A percentile compares a stretch with the other conserved stretches of the same genome.
These are phyloP conservation scores for Pristionchus japonicus DNA, from an alignment of 2,888 invertebrate genomes.

Conservation along the genomic window DNA sequence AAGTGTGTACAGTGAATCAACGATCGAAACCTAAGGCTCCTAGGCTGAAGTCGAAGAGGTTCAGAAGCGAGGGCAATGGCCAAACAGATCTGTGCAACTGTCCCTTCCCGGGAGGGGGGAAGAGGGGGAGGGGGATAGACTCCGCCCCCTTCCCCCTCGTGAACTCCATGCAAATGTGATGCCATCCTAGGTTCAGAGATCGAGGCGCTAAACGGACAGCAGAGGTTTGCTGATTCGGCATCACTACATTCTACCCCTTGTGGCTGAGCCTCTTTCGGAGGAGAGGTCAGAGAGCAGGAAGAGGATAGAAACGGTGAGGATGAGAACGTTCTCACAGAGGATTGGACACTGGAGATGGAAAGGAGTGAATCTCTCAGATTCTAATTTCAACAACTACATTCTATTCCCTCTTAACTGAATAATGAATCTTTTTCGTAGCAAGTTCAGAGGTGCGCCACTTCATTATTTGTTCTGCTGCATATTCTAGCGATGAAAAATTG, in stretches of 20 bases:
- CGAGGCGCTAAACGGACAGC: not conserved
- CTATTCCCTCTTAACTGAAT: too few species aligned
- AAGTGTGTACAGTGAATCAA: not conserved
- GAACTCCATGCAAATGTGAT: constrained; percentile 18
- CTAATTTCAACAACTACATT: too few species aligned
- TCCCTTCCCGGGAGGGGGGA: not conserved
- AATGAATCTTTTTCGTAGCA: too few species aligned
- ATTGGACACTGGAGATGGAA: not conserved
- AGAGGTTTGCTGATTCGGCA: not conserved
- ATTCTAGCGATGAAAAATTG: too few species aligned
- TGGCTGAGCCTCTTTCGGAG: not conserved
- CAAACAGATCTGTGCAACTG: not conserved
- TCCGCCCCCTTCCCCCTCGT: not conserved
- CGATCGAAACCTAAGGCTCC: not conserved
- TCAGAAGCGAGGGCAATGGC: not conserved
- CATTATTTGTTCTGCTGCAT: too few species aligned
- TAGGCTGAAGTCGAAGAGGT: not conserved
- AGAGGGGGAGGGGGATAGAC: not conserved
- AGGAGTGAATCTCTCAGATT: not conserved
- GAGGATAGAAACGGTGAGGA: not conserved
- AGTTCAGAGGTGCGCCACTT: too few species aligned
- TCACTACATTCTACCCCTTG: constrained; percentile 11
- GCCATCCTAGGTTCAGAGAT: constrained; percentile 5
- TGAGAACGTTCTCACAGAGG: not conserved
- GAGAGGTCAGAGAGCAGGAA: not conserved